phyloP scores from a whole-genome alignment of 2,797 vertebrate genomes.

The Characodon lateralis region DNA sequence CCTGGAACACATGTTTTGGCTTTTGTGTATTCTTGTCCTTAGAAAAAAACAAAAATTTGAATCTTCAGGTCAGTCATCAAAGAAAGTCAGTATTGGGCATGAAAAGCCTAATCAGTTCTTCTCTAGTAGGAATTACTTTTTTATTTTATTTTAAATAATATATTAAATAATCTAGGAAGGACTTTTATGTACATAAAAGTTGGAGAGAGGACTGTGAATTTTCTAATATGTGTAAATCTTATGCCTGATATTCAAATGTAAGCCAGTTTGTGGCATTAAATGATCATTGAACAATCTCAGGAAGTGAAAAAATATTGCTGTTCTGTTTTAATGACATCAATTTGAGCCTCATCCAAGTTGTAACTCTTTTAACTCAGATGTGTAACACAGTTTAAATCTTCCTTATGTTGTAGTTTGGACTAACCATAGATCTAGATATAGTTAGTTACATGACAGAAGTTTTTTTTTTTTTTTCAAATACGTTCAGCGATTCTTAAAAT shows the following conservation, averaged over 20 bases:
- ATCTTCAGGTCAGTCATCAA: background rate
- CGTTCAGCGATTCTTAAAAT: no score
- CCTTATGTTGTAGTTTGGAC: background rate
- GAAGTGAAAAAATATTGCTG: background rate
- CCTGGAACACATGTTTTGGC: background rate
- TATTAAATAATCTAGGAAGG: background rate
- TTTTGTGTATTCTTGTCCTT: background rate
- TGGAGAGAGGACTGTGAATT: background rate
- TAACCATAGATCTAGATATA: no score
- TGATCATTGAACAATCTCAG: background rate
- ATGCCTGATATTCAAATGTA: background rate
- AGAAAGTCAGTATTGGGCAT: background rate
- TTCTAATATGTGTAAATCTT: background rate
- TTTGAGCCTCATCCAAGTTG: no score
- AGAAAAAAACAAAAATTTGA: background rate
- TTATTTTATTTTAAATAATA: background rate
- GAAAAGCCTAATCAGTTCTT: no score
- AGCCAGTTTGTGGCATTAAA: background rate
- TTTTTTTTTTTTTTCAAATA: no score
- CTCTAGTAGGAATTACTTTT: background rate
- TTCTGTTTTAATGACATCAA: no score
- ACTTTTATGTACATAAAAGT: background rate
- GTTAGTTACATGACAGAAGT: no score
- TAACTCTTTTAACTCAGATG: no score
- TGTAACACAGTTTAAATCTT: background rate